Base-by-base conservation (phyloP, 2,888 invertebrate genomes). In the Opisthograptis luteolata region DNA sequence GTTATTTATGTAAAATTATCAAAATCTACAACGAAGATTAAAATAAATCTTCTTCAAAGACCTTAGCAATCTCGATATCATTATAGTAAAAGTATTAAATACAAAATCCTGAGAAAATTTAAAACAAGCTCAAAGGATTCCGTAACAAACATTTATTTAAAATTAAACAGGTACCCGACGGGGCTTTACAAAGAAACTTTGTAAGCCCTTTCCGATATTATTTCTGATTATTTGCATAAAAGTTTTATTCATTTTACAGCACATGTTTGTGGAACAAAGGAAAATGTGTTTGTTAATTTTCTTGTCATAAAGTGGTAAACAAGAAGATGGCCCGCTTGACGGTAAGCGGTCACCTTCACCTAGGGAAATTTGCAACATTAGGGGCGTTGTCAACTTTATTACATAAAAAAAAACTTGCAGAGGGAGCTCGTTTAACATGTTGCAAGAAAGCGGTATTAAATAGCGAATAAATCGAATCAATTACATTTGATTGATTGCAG, bases 121-220 rank as follows among this genome's bases (percentile, higher is more conserved):
- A 44, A 57, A 60, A 55, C 44, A 55, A 57, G 48, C 60, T 62
- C 40, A 58, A 63, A 60, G 52, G 58, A 58, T 54, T 64, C 56
- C 25, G 41, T 27, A 55, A 53, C 60, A 64, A 65, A 64, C 46
- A 64, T 63, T 64, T 57, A 55, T 58, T 51, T 61, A 44, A 62
- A 66, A 43, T 67, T 58, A 57, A 50, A 62, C 56, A 57, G 59
- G 53, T 54, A 55, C 51, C 30, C 51, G 37, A 49, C 53, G 46
- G 55, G 42, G 56, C 36, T 58, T 64, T 46, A 25, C 42, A 22
- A 55, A 52, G 43, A 54, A 56, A 62, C 46, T 61, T 65, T 47
- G 42, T 60, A 43, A 61, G 52, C 52, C 53, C 39, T 44, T 62
- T 62, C 40, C 54, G 55, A 66, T 66, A 60, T 60, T 44, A 57